Evolutionary conservation across 2,797 vertebrate species (phyloP).

Genomic region (Apodemus agrarius): DNA sequence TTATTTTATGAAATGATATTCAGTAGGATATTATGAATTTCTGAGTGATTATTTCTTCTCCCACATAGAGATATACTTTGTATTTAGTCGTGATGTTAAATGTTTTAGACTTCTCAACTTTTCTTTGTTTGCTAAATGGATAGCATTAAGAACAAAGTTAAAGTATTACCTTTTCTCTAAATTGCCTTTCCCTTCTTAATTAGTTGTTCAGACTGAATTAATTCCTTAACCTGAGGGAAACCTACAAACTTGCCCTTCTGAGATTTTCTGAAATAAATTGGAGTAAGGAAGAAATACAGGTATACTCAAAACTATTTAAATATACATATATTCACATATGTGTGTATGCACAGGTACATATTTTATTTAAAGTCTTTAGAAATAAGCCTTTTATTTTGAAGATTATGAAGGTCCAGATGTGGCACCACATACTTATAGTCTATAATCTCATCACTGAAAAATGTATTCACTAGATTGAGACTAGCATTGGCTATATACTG

Average conservation of each 20-base stretch:
- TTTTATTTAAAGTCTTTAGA: constrained; percentile 35
- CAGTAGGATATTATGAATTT: background rate
- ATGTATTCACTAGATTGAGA: background rate
- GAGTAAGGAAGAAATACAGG: constrained; percentile 58
- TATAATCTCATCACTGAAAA: background rate
- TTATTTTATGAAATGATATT: constrained; percentile 23
- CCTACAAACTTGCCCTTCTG: constrained; percentile 71
- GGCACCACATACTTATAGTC: too few relatives aligned
- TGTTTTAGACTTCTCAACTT: background rate
- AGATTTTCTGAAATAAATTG: constrained; percentile 77
- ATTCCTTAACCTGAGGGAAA: constrained; percentile 83
- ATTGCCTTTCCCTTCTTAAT: constrained; percentile 76
- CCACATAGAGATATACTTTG: background rate
- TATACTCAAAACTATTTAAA: constrained; percentile 38
- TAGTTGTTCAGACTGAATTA: constrained; percentile 78
- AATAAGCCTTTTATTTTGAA: background rate
- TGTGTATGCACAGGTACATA: background rate
- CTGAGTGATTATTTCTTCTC: background rate
- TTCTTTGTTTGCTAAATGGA: constrained; percentile 45
- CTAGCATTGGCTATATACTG: too few relatives aligned
- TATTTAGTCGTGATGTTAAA: background rate
- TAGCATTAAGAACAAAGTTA: constrained; percentile 57
- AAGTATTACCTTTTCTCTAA: constrained; percentile 74
- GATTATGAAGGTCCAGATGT: background rate
- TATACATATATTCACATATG: too few relatives aligned